A percentile compares a stretch with the other conserved stretches of the same genome.
These are phyloP conservation scores for Sarotherodon lohbergeri DNA, from an alignment of 2,113 vertebrate species.

Conservation along the genomic window DNA sequence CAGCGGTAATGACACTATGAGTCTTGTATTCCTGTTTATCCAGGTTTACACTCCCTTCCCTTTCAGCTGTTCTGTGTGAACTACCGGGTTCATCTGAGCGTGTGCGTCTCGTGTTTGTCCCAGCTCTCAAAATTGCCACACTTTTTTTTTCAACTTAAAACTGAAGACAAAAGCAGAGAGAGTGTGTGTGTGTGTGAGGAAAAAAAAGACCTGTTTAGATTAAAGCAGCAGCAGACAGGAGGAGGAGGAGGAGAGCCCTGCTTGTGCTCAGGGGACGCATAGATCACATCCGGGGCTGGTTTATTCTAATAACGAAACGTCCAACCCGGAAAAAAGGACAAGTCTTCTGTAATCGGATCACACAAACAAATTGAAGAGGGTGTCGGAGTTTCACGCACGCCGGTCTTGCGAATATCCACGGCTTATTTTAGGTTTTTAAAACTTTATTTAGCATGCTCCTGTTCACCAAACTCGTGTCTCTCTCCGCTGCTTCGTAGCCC, in stretches of 20 bases:
- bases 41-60: not conserved
- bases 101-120: not conserved
- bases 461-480: not conserved
- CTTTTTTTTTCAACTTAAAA: not conserved
- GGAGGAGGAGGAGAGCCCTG: constrained; percentile 34
- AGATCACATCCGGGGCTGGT: constrained; percentile 76
- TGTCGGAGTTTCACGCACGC: not conserved
- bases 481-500: constrained; percentile 14
- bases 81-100: not conserved
- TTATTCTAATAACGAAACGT: constrained; percentile 68
- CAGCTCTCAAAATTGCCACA: not conserved
- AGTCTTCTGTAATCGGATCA: constrained; percentile 35
- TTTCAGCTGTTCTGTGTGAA: not conserved
- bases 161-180: not conserved
- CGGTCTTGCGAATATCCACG: not conserved
- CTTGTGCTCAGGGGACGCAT: constrained; percentile 17
- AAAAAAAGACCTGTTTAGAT: not conserved
- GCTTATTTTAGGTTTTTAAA: not conserved
- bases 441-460: constrained; percentile 12
- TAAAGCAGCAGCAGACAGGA: not conserved
- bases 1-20: not conserved
- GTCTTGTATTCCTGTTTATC: not conserved
- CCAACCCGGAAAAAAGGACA: constrained; percentile 69
- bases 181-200: not conserved
- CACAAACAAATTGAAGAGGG: constrained; percentile 31